Base-by-base conservation (phyloP, 1,140 invertebrate species). In the Ganaspis sp. region DNA sequence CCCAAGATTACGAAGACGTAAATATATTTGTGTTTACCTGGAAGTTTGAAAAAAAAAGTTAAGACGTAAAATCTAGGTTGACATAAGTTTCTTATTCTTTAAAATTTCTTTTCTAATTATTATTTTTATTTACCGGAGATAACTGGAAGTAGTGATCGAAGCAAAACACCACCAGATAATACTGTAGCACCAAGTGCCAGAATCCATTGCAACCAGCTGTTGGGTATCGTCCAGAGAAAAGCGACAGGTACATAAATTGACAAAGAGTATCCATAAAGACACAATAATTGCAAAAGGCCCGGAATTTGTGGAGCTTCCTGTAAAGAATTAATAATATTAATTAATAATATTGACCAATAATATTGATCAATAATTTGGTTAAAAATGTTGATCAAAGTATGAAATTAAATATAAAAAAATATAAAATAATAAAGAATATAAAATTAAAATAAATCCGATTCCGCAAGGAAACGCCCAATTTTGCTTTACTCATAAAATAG, bases 231-330 rank as follows among this genome's bases (percentile, higher is more conserved):
- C 97, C 97, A 99, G 6, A 99, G 90, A 83, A 99, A 94, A n/a
- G 97, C 96, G 5, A 98, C 95, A 9, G 98, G 98, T 84, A 99
- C 95, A 87, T 98, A 99, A 80, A 99, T 97, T 38, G 96, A 94
- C 49, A 99, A 90, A 0, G 97, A 98, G 89, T 99, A 99, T 15
- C 98, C 98, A 90, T 99, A 99, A 1, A 99, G 92, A 90, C 97
- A 99, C 79, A 99, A 92, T 6, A 98, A 92, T 72, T 96, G 95
- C 77, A 98, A 92, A 83, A 97, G 94, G 23, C 94, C 94, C 37
- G 95, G 93, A 34, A 42, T 74, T 75, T 1, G 92, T 89, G 19
- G 92, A 88, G 17, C 91, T 91, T 54, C 90, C 94, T 95, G 90
- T 64, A 94, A 92, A 72, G 84, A 86, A 71, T 54, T 21, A 76